These are phyloP conservation scores for Drosophila mettleri DNA, from an alignment of 2,888 invertebrate genomes.

Conservation along the genomic window DNA sequence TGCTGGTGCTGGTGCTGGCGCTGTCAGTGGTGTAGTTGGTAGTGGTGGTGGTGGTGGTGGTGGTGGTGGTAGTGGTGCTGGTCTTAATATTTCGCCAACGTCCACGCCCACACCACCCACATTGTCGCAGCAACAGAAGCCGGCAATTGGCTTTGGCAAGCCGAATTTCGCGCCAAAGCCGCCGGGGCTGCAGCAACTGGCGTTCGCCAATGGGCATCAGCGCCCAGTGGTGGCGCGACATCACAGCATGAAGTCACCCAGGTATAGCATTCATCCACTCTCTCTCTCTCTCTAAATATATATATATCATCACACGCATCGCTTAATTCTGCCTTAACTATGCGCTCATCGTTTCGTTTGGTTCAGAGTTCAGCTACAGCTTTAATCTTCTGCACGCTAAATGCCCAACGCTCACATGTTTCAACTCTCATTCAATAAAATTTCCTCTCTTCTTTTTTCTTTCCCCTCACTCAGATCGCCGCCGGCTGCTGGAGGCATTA, in stretches of 20 bases:
- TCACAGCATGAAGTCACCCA: constrained; percentile 93
- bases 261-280: constrained; percentile 84
- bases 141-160: constrained; percentile 88
- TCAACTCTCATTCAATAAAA: not conserved
- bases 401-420: not conserved
- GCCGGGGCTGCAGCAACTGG: constrained; percentile 86
- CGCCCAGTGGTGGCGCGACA: constrained; percentile 88
- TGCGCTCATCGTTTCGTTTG: constrained; percentile 5
- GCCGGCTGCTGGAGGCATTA: constrained; percentile 81
- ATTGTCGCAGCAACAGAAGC: constrained; percentile 62
- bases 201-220: constrained; percentile 83
- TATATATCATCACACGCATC: constrained; percentile 31
- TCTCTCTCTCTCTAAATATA: constrained; percentile 5
- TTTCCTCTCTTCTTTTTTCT: not conserved
- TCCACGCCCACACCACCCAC: constrained; percentile 35
- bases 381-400: constrained; percentile 25
- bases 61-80: constrained; percentile 47
- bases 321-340: constrained; percentile 23
- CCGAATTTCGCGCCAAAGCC: constrained; percentile 94
- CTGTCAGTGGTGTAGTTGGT: constrained; percentile 22
- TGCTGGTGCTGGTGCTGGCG: constrained; percentile 25
- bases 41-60: constrained; percentile 52
- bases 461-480: constrained; percentile 79
- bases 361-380: constrained; percentile 19
- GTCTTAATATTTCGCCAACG: constrained; percentile 44